phyloP scores from a whole-genome alignment of 23 tunicate genomes.

The Trididemnum nubilum region DNA sequence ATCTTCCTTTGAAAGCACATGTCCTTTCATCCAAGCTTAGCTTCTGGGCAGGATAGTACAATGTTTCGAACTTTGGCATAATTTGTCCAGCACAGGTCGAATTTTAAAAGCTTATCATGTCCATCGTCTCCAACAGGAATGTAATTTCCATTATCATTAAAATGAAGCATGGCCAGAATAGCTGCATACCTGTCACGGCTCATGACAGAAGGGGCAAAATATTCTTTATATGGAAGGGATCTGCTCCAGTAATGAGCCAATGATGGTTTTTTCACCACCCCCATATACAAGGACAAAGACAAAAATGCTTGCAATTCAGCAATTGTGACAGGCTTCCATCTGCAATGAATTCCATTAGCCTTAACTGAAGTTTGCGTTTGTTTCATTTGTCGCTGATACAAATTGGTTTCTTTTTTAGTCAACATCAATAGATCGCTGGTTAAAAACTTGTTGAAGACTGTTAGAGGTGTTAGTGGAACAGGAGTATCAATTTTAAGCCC shows the following conservation, averaged over 20 bases:
- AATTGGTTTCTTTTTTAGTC: background rate
- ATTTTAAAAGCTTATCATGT: constrained; percentile 7
- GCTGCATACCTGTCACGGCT: background rate
- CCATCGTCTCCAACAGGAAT: background rate
- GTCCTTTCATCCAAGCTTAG: constrained; percentile 20
- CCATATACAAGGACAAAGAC: background rate
- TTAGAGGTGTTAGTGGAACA: background rate
- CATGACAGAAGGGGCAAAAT: background rate
- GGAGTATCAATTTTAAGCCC: background rate
- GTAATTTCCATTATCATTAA: constrained; percentile 2
- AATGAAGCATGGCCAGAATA: constrained; percentile 6
- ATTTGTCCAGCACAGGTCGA: background rate
- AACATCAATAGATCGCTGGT: background rate
- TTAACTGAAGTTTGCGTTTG: background rate
- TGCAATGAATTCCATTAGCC: background rate
- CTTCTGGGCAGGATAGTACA: background rate
- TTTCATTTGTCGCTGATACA: background rate
- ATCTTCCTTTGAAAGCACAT: constrained; percentile 23
- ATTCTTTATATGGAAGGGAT: background rate
- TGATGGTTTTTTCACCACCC: background rate
- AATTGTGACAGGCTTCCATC: background rate
- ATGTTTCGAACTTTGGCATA: background rate
- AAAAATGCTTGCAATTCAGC: background rate
- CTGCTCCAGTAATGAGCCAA: background rate
- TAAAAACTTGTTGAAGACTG: background rate